Evolutionary conservation across 2,113 vertebrate species (phyloP), one percentile per base, ranked within the genome.

Genomic region (Neogale vison): DNA sequence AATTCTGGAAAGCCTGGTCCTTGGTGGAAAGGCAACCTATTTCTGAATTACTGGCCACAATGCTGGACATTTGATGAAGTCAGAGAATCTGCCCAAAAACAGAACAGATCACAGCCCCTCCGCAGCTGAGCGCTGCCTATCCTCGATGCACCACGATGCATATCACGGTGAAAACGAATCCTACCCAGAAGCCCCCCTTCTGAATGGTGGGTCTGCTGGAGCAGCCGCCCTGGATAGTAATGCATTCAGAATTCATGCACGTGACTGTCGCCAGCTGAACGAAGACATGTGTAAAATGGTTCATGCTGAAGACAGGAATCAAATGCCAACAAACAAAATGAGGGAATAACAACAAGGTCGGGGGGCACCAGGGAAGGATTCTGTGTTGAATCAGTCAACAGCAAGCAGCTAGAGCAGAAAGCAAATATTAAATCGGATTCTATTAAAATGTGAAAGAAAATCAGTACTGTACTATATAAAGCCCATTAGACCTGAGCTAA

Each of bases 301-400:
- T 95, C 98, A 96, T 92, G 97, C 0, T 2, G 95, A 96, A 98
- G 86, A 98, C 91, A 93, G 96, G 84, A 97, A 98, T 97, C 96
- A 96, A 98, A 97, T 84, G 93, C 97, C 97, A 96, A 95, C 95
- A 96, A 77, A 97, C 95, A 97, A 93, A 98, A 98, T 77, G 95
- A 97, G 83, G 88, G 95, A 97, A 97, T 96, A 97, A 97, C 97
- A 98, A 97, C 93, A 94, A 98, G 94, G 97, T 96, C 72, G 76
- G 42, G 92, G 96, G 97, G 97, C 89, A 96, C 96, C 45, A 77
- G 96, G 97, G 95, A 95, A 97, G 80, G 95, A 98, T 93, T 98
- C 92, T 96, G 96, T 97, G 98, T 88, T 96, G 97, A 97, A 98
- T 98, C 96, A 94, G 96, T 98, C 97, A 97, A 81, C 79, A 80